Conservation (phyloP, 2,797 vertebrate genomes). For the Oreochromis grahami region DNA sequence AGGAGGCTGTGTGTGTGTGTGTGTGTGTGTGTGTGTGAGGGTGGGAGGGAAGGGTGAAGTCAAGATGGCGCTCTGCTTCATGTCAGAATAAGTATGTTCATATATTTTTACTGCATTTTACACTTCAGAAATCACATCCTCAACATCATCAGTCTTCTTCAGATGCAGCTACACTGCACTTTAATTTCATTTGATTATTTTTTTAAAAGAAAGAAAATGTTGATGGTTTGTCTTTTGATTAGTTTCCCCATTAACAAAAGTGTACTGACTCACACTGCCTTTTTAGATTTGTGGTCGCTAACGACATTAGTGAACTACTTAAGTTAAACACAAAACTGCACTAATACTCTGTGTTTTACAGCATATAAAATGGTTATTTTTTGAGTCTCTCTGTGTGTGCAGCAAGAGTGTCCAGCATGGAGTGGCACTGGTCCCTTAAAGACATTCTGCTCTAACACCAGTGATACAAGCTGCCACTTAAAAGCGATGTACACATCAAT, state of each 20-base stretch:
- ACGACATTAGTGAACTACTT: neutral
- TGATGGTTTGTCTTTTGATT: neutral
- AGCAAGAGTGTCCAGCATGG: neutral
- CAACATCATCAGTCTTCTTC: neutral
- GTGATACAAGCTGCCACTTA: neutral
- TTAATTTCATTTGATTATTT: neutral
- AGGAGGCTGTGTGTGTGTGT: conserved; percentile 3
- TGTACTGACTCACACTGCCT: neutral
- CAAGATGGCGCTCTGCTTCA: conserved; percentile 1
- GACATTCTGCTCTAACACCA: neutral
- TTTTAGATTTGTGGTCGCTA: neutral
- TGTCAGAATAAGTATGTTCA: neutral
- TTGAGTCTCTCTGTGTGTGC: neutral
- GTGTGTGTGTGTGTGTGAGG: neutral
- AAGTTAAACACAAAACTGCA: neutral
- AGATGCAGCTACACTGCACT: neutral
- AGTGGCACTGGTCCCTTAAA: neutral
- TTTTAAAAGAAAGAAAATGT: neutral
- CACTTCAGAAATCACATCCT: neutral
- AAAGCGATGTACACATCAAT: neutral
- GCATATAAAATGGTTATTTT: accelerated
- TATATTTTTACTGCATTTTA: neutral
- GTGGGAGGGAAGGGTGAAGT: neutral
- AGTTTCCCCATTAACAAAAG: neutral
- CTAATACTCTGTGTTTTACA: neutral